Base-by-base conservation (phyloP, 1,140 invertebrate genomes). In the Venustaconcha ellipsiformis region DNA sequence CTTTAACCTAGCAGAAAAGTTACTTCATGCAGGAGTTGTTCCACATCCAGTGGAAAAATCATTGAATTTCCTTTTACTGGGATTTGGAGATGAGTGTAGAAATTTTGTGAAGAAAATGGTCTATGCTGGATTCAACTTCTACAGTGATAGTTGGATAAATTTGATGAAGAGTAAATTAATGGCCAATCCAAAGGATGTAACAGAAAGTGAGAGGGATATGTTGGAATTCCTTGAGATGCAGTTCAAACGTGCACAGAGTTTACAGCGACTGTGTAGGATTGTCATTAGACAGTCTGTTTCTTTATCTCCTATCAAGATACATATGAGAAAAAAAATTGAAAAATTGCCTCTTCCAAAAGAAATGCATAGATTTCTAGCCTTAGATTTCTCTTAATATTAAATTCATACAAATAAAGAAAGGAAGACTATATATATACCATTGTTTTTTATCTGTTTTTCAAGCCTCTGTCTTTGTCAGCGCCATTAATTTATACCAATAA, bases 31-130 rank as follows among this genome's bases (percentile, higher is more conserved):
- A 5, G 70, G 70, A 20, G 60, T 72, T 14, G 15, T 48, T 37
- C 70, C 70, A n/a, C 70, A 72, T 48, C n/a, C 18, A 20, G 57
- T 72, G 63, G 37, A 72, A 64, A 72, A 64, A 64, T 63, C 70
- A 18, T 56, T 72, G 26, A 72, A 64, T 55, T 64, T 56, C 57
- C 26, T 72, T 56, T 56, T 72, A 12, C 57, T 72, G 14, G 70
- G 65, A 30, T 55, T 48, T 56, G 62, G 70, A 6, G 59, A 56
- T 48, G 60, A 64, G 14, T 64, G 60, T 72, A 15, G 60, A 15
- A 56, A 48, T 3, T 72, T 72, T 72, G 30, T 72, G 2, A 63
- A 72, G 37, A 72, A 72, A 59, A 37, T 72, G 12, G 62, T 72
- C 14, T 56, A 62, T 59, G 70, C 60, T 55, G 70, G 70, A 18